Evolutionary conservation across 2,888 invertebrate species (phyloP).

Genomic region (Monochamus alternatus): DNA sequence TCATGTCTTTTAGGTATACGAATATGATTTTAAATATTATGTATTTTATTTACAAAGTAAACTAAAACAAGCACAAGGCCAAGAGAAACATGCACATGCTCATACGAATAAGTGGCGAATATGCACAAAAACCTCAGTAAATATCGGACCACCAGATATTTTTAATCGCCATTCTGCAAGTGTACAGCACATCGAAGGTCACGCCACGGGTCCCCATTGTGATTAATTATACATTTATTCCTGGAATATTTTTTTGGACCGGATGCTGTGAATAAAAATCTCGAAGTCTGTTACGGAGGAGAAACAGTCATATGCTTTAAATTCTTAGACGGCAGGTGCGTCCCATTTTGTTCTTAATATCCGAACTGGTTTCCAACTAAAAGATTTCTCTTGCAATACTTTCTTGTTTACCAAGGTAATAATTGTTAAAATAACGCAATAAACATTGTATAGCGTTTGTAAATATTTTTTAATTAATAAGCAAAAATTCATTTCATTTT

Average conservation of each 20-base stretch:
- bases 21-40: no score
- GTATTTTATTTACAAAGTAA: no score
- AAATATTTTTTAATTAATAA: no score
- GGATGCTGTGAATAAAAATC: constrained; percentile 46
- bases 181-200: not conserved
- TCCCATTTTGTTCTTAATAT: constrained; percentile 57
- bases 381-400: constrained; percentile 40
- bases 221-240: constrained; percentile 28
- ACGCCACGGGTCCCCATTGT: constrained; percentile 16
- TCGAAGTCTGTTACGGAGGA: constrained; percentile 40
- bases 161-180: not conserved
- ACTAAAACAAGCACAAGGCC: no score
- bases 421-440: no score
- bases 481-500: no score
- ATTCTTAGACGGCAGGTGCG: constrained; percentile 65
- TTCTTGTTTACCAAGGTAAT: constrained; percentile 3
- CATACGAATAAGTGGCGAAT: no score
- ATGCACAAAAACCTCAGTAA: not conserved
- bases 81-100: no score
- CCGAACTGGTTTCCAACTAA: constrained; percentile 51
- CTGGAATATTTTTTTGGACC: constrained; percentile 30
- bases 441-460: no score
- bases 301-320: constrained; percentile 42
- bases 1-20: no score
- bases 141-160: not conserved